Conservation (phyloP, 2,797 vertebrate genomes). For the Danio tinwini region DNA sequence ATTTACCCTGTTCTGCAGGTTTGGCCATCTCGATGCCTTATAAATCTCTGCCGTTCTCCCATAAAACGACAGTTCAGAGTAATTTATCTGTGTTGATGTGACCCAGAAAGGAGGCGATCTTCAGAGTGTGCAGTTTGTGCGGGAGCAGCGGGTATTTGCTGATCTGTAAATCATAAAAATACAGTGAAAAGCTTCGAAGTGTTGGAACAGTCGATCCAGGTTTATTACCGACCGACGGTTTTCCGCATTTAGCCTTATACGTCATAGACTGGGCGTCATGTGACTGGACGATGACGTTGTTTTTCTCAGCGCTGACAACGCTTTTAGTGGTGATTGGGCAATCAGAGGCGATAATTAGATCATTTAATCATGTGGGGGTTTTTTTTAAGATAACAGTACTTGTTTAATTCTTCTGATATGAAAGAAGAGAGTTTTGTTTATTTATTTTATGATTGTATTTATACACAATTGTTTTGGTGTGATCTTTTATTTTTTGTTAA, state of each 20-base stretch:
- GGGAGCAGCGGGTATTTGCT: background rate
- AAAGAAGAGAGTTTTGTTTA: too few species aligned
- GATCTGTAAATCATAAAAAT: slow-evolving; percentile 4
- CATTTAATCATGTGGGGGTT: background rate
- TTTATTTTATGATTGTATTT: too few species aligned
- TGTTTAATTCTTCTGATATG: too few species aligned
- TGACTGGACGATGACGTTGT: background rate
- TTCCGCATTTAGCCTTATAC: background rate
- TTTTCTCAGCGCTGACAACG: slow-evolving; percentile 32
- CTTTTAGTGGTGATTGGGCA: slow-evolving; percentile 7
- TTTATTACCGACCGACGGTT: background rate
- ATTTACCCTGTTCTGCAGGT: slow-evolving; percentile 75
- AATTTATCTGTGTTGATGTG: background rate
- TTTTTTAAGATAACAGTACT: background rate
- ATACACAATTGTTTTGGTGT: too few species aligned
- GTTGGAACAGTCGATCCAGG: background rate
- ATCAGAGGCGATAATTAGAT: background rate
- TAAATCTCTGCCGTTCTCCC: background rate
- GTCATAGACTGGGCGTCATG: slow-evolving; percentile 6
- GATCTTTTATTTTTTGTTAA: too few species aligned
- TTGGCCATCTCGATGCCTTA: slow-evolving; percentile 64
- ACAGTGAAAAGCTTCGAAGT: background rate
- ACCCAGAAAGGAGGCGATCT: background rate
- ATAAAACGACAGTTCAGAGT: background rate
- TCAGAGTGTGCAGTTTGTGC: slow-evolving; percentile 2